Base-by-base conservation (phyloP, 64 coral and sea anemone species). In the Hydrozoanthus tunicans region DNA sequence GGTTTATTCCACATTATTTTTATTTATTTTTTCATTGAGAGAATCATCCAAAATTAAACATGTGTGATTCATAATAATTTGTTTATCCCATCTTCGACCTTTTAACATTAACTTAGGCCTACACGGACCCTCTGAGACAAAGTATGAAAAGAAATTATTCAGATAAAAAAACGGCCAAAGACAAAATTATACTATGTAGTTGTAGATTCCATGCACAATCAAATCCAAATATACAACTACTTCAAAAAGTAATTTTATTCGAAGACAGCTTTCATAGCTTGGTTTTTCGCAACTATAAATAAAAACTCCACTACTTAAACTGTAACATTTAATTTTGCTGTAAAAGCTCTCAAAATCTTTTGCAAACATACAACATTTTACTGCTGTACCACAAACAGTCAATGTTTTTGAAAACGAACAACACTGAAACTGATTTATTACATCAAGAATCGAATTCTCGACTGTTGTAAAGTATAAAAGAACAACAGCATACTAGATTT, bases 311-410 rank as follows among this genome's bases (percentile, higher is more conserved):
- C 70, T 55, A 70, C n/a, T 25, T 71, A 81, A 83, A 58, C 12
- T n/a, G 79, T 56, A 75, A 52, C 13, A 61, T 26, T 90, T n/a
- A 59, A 77, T 62, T 55, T 90, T 68, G 86, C 81, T 80, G 60
- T 90, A 59, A 59, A 79, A 65, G 67, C 64, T 4, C 12, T 15
- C 12, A 66, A 66, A 5, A 66, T 66, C 12, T 66, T 66, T 66
- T 2, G 17, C 17, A 11, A 17, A 66, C 12, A 1, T 14, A 66
- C 64, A 11, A 11, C 12, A 66, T 11, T 66, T 17, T 3, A 15
- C 64, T 66, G 64, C 64, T 11, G 4, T 13, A 17, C 12, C 64
- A 66, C 12, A 66, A 66, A 66, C 7, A 10, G 8, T 15, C 7
- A 64, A 64, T 11, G 62, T 64, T 64, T 64, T 64, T 64, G 15